A percentile compares a stretch with the other conserved stretches of the same genome.
Evolutionary conservation across 1,140 invertebrate genomes (phyloP).

Genomic region (Onthophagus taurus): DNA sequence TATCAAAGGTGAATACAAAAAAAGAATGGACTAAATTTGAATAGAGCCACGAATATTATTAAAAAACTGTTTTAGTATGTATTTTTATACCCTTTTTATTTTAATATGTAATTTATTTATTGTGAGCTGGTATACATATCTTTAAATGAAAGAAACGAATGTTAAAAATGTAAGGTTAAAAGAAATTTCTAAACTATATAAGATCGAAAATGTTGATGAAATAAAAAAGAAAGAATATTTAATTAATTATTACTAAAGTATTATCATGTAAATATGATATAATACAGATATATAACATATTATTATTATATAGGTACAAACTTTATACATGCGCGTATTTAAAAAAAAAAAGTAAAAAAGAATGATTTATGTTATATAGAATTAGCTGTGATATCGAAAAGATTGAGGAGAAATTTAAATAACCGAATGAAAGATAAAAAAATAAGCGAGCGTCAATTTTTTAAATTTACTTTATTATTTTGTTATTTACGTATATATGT

Average conservation of each 20-base stretch:
- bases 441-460: too few species aligned
- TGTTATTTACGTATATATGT: too few species aligned
- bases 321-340: conserved; percentile 1
- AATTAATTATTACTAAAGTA: neutral
- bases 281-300: conserved; percentile 7
- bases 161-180: too few species aligned
- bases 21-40: conserved; percentile 35
- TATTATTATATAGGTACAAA: neutral
- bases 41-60: conserved; percentile 11
- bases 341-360: conserved; percentile 6
- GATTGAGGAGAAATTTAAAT: too few species aligned
- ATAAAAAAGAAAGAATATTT: too few species aligned
- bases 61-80: neutral
- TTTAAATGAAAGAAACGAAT: too few species aligned
- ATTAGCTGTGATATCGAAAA: conserved; percentile 23
- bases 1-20: conserved; percentile 26
- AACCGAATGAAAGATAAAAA: too few species aligned
- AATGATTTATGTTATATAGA: conserved; percentile 18
- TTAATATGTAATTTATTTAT: conserved; percentile 6
- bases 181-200: too few species aligned
- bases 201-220: too few species aligned
- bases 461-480: too few species aligned
- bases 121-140: neutral
- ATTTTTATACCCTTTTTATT: conserved; percentile 2
- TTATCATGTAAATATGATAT: conserved; percentile 1